These are phyloP conservation scores for Drosophila lacteicornis DNA, from an alignment of 1,140 invertebrate species.

Conservation along the genomic window DNA sequence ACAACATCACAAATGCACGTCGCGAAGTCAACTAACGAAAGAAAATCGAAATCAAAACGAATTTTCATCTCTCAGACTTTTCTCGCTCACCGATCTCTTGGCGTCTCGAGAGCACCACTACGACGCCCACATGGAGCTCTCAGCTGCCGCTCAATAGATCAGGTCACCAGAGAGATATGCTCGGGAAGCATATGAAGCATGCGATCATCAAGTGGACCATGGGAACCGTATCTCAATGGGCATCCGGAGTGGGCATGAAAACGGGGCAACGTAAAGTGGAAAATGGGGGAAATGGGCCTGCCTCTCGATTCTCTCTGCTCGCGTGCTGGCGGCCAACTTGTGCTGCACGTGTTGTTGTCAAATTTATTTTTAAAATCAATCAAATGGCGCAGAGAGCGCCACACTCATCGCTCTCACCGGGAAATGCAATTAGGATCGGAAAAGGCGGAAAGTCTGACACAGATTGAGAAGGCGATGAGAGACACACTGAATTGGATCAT, in stretches of 20 bases:
- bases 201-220: conserved; percentile 38
- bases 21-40: conserved; percentile 68
- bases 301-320: conserved; percentile 14
- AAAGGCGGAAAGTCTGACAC: conserved; percentile 17
- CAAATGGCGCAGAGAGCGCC: conserved; percentile 45
- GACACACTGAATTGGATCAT: conserved; percentile 54
- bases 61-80: conserved; percentile 35
- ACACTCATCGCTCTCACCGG: conserved; percentile 11
- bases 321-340: conserved; percentile 18
- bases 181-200: conserved; percentile 3
- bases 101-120: conserved; percentile 38
- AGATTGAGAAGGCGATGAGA: conserved; percentile 19
- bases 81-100: conserved; percentile 22
- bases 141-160: conserved; percentile 22
- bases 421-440: conserved; percentile 40
- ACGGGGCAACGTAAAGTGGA: not conserved
- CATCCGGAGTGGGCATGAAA: conserved; percentile 1
- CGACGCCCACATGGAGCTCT: conserved; percentile 31
- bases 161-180: conserved; percentile 29
- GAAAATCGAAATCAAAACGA: conserved; percentile 59
- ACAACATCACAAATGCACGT: conserved; percentile 76
- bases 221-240: conserved; percentile 10
- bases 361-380: conserved; percentile 81
- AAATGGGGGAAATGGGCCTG: conserved; percentile 22
- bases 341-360: conserved; percentile 64